A percentile compares a stretch with the other conserved stretches of the same genome.
Evolutionary conservation across 2,113 vertebrate species (phyloP).

Genomic region (Leptodactylus fuscus): DNA sequence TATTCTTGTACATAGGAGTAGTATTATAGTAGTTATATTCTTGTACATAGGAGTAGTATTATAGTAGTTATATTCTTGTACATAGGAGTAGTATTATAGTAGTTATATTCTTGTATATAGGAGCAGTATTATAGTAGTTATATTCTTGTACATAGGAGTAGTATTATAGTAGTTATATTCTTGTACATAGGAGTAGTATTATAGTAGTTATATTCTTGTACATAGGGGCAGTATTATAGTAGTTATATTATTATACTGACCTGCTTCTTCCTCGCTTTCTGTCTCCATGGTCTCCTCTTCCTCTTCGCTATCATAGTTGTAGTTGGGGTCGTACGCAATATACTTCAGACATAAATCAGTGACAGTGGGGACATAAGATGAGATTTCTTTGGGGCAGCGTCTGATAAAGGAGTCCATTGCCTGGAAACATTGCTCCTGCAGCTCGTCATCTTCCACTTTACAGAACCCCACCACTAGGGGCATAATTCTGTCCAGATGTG

Average conservation of each 20-base stretch:
- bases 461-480: slow-evolving; percentile 89
- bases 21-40: slow-evolving; percentile 11
- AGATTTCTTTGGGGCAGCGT: slow-evolving; percentile 93
- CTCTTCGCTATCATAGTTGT: slow-evolving; percentile 87
- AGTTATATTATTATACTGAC: slow-evolving; percentile 62
- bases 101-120: slow-evolving; percentile 4
- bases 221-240: neutral
- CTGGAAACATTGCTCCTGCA: slow-evolving; percentile 92
- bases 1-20: neutral
- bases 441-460: slow-evolving; percentile 88
- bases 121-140: neutral
- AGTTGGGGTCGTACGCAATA: slow-evolving; percentile 92
- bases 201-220: neutral
- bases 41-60: neutral
- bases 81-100: neutral
- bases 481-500: slow-evolving; percentile 89
- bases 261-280: slow-evolving; percentile 85
- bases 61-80: slow-evolving; percentile 12
- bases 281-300: slow-evolving; percentile 86
- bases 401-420: slow-evolving; percentile 91
- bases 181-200: neutral
- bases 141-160: neutral
- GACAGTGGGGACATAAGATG: slow-evolving; percentile 81
- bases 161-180: slow-evolving; percentile 9
- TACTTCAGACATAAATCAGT: slow-evolving; percentile 89